Base-by-base conservation (phyloP, 2,888 invertebrate species). In the Drosophila siamana region DNA sequence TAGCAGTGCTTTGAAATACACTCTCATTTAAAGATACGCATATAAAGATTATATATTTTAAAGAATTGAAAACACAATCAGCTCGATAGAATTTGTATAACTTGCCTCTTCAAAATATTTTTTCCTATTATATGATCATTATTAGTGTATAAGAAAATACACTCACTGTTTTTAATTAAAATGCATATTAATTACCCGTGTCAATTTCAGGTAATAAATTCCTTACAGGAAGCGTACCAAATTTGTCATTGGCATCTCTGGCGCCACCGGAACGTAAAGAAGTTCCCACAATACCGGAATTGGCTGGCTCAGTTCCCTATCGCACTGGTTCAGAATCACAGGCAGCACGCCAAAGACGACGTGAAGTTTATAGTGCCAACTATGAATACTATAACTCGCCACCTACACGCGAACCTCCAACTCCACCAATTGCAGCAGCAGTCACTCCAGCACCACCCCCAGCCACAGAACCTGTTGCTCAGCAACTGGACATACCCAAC, bases 351-450 rank as follows among this genome's bases (percentile, higher is more conserved):
- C 63, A 51, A 0, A 56, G 50, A 11, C 74, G 76, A 1, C 67
- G 68, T 33, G 78, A 82, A 24, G 71, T 86, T 8, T 68, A 70
- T 28, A 88, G 85, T 24, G 69, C 70, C 1, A 71, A 55, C 36
- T 79, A 71, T 63, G 79, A 79, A 4, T 62, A 61, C 26, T 57
- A 59, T 22, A n/a, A 61, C 0, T 15, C 59, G 19, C 80, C 86
- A 19, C 80, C 89, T 0, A 82, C 82, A 26, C 84, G 88, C 0
- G 68, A 79, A 16, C 89, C 88, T n/a, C 88, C 88, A 2, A 50
- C 64, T 26, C 84, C 84, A 6, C 86, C 83, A 28, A 6, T 16
- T 2, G 30, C 26, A 40, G 55, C 41, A 11, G n/a, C n/a, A n/a
- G n/a, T n/a, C n/a, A n/a, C n/a, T n/a, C 78, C 78, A 9, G 80